Evolutionary conservation across 2,797 vertebrate species (phyloP), one percentile per base, ranked within the genome.

Genomic region (Poeciliopsis gracilis): DNA sequence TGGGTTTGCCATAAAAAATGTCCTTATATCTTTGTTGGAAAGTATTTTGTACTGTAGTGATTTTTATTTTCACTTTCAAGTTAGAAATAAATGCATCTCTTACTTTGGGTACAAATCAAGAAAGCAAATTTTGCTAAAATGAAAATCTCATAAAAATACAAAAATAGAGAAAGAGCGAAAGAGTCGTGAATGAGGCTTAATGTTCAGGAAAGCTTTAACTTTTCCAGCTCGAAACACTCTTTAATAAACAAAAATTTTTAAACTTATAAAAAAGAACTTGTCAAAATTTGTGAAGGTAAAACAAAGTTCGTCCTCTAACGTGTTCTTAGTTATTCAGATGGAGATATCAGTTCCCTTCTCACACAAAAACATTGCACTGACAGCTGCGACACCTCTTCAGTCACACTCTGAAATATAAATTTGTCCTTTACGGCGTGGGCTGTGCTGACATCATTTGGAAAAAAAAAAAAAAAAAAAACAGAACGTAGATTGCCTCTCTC

Each of bases 391-490:
- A 81, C 71, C 76, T 67, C 36, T 81, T 66, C 73, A 84, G 73
- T 84, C 77, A 84, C 53, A 83, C 74, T 82, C 76, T 71, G 18
- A 87, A 85, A 86, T 75, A 88, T 61, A 82, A 77, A 77, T 82
- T 20, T 80, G 53, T 77, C 76, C 41, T 76, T 83, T 83, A 79
- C 51, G 23, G 73, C 9, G 82, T 92, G 81, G 90, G 90, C 67
- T 85, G 77, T 55, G 43, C 46, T 93, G 88, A 91, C 85, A 88
- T 91, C 89, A 87, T 85, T 89, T 87, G 86, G 90, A 81, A 87
- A 74, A 51, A 51, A 43, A 43, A 47, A 49, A 49, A 18, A 30
- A 15, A 46, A 57, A 82, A 74, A 82, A 85, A 66, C 67, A 46
- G n/a, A 45, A 18, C 43, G 13, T 30, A 63, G 18, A 82, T 76